Evolutionary conservation across 2,797 vertebrate genomes (phyloP).

Genomic region (Cyclopterus lumpus): DNA sequence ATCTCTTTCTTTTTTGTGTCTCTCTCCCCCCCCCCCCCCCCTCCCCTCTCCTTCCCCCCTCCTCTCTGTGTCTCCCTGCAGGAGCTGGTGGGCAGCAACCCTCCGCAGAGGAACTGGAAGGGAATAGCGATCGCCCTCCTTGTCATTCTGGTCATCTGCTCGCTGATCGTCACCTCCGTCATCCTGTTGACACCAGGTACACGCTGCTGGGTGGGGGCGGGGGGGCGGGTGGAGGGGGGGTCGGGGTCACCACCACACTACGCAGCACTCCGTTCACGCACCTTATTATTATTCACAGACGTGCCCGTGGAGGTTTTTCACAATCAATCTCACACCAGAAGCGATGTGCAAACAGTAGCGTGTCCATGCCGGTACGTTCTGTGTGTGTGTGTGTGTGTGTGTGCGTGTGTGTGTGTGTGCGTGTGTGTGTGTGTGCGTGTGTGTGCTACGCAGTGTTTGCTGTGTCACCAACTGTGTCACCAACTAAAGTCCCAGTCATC

Average conservation of each 20-base stretch:
- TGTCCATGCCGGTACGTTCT: not conserved
- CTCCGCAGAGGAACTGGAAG: slow-evolving; percentile 99
- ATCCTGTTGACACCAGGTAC: slow-evolving; percentile 98
- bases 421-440: too few species aligned
- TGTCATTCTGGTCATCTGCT: slow-evolving; percentile 99
- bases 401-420: too few species aligned
- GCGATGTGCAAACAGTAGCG: slow-evolving; percentile 35
- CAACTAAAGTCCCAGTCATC: slow-evolving; percentile 19
- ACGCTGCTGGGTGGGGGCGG: slow-evolving; percentile 4
- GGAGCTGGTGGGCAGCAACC: slow-evolving; percentile 99
- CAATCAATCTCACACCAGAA: slow-evolving; percentile 48
- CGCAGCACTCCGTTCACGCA: slow-evolving; percentile 52
- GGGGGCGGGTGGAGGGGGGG: not conserved
- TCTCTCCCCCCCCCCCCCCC: not conserved
- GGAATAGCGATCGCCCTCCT: slow-evolving; percentile 98
- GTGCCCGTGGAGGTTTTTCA: slow-evolving; percentile 52
- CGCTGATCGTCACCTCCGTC: slow-evolving; percentile 98
- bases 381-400: too few species aligned
- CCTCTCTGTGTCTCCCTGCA: slow-evolving; percentile 69
- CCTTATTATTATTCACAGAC: slow-evolving; percentile 66
- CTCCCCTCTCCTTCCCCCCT: not conserved
- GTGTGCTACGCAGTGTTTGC: slow-evolving; percentile 19
- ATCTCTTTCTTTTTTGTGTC: slow-evolving; percentile 3
- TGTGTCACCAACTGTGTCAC: slow-evolving; percentile 12
- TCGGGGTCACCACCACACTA: not conserved